Evolutionary conservation across 2,797 vertebrate species (phyloP), one percentile per base, ranked within the genome.

Genomic region (Dryobates pubescens): DNA sequence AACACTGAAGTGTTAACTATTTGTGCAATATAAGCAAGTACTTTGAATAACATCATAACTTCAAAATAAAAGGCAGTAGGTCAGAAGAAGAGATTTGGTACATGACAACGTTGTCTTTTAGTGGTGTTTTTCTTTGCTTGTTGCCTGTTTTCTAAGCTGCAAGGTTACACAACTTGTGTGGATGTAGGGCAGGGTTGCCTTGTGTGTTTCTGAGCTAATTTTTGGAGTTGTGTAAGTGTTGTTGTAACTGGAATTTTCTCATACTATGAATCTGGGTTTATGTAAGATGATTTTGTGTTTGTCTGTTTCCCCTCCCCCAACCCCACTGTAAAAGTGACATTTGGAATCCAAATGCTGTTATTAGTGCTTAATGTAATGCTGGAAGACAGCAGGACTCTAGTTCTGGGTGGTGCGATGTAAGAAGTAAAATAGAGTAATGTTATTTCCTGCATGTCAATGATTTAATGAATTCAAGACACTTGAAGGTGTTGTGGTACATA

Each of bases 61-160:
- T 75, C 7, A 26, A 3, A 62, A 58, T 7, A 69, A 43, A 81
- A 76, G 16, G 14, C 61, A 34, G 4, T 45, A 61, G 30, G 49
- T 82, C 51, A 49, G 45, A 67, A 84, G 54, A 92, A 79, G 20
- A 16, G 41, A 14, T 13, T 70, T 70, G 23, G 12, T 45, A 43
- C 3, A 7, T 61, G 2, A 24, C 5, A 7, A 2, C 45, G 84
- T 76, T 77, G 47, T 77, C 18, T 80, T 73, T 41, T 19, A 32
- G 13, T 22, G 15, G 19, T 82, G 49, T 51, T 72, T 79, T 68
- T 11, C 67, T 72, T 72, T 38, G 22, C 10, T 71, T 71, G 20
- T 82, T 85, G 78, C 29, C 87, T 93, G 30, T 80, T 95, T 88
- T 88, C 34, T 34, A 72, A 54, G 32, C 58, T 85, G 6, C 27